These are phyloP conservation scores for Argya squamiceps DNA, from an alignment of 2,797 vertebrate genomes.

Conservation along the genomic window DNA sequence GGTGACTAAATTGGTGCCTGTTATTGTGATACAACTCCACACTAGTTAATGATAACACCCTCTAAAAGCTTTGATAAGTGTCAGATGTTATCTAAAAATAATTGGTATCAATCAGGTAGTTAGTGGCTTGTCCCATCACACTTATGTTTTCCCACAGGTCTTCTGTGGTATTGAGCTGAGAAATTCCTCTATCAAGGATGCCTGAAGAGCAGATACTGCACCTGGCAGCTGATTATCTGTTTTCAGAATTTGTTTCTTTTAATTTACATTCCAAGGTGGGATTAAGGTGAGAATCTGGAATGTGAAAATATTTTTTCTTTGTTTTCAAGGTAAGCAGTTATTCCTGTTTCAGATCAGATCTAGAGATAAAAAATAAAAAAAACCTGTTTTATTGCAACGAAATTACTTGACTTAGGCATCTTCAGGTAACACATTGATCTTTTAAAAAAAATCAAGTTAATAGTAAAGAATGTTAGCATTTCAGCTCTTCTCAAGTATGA, in stretches of 20 bases:
- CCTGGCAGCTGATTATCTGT: background rate
- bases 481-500: background rate
- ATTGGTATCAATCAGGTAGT: background rate
- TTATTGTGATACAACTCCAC: background rate
- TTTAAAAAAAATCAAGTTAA: background rate
- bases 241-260: background rate
- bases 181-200: background rate
- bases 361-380: background rate
- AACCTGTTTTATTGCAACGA: background rate
- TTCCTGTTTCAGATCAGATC: background rate
- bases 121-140: background rate
- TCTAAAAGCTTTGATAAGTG: background rate
- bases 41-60: background rate
- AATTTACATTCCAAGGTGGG: background rate
- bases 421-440: background rate
- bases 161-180: background rate
- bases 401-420: background rate
- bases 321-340: background rate
- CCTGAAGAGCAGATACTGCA: background rate
- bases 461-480: background rate
- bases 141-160: background rate
- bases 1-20: background rate
- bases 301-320: background rate
- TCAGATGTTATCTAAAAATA: background rate
- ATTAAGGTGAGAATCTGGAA: background rate